Percentiles rank a stretch among this genome's conserved stretches.
phyloP scores from a whole-genome alignment of 2,888 invertebrate species.

The Scaptomyza polygonia region DNA sequence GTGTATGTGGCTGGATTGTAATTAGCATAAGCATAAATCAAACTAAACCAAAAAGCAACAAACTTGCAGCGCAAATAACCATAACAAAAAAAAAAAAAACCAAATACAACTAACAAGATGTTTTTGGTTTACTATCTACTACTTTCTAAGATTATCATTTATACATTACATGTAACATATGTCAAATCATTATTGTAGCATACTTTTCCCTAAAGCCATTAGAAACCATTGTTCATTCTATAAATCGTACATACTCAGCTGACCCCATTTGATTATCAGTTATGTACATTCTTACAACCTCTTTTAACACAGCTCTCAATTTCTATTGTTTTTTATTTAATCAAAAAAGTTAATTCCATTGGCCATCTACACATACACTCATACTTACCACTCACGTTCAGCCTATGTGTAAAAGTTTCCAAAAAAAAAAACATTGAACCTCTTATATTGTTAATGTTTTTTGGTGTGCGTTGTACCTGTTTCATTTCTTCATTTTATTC shows the following conservation, averaged over 20 bases:
- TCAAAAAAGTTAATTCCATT: constrained; percentile 27
- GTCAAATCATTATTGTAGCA: constrained; percentile 36
- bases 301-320: background rate
- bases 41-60: constrained; percentile 26
- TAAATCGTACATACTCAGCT: constrained; percentile 9
- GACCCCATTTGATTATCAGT: constrained; percentile 2
- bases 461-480: constrained; percentile 73
- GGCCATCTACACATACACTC: constrained; percentile 5
- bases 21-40: constrained; percentile 68
- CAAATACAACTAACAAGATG: constrained; percentile 56
- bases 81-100: no score
- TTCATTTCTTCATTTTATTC: constrained; percentile 25
- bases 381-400: constrained; percentile 13
- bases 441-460: constrained; percentile 71
- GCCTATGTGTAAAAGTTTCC: constrained; percentile 40
- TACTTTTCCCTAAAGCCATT: constrained; percentile 10
- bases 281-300: constrained; percentile 46
- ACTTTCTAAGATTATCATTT: constrained; percentile 62
- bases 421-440: constrained; percentile 14
- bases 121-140: constrained; percentile 58
- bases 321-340: constrained; percentile 8
- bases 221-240: background rate
- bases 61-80: constrained; percentile 43
- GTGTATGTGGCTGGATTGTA: constrained; percentile 78
- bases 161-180: constrained; percentile 14